Evolutionary conservation across 2,797 vertebrate genomes (phyloP), one percentile per base, ranked within the genome.

Genomic region (Spinibarbus caldwelli): DNA sequence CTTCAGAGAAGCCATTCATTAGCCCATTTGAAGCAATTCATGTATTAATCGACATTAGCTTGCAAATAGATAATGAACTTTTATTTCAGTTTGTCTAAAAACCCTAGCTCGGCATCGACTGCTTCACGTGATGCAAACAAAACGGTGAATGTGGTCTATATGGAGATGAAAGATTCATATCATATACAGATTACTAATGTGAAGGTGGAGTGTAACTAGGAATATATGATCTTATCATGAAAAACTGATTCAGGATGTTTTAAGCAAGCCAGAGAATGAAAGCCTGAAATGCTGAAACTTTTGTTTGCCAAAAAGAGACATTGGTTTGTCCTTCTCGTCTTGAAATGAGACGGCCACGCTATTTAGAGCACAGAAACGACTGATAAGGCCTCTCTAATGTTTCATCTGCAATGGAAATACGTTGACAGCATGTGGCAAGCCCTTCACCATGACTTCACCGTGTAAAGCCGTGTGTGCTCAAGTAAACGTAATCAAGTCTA

Each of bases 381-480:
- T 75, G 43, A 75, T 66, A 80, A 85, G 70, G 70, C 75, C 29
- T 29, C 72, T 31, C 47, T 21, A 31, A 21, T 59, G 77, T 80
- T 72, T 84, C 38, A 34, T 78, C 47, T 21, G 45, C 83, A 41
- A 12, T 41, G 12, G 11, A 3, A 26, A 82, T 67, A 43, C 7
- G 15, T 66, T 34, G 62, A 66, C 29, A 34, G 62, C 83, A 15
- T 67, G 15, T 75, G 52, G 72, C 91, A 88, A 67, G 86, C 91
- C 90, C 90, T 78, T 80, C 89, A 86, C 84, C 67, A 75, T 72
- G 71, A 73, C 82, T 73, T 88, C 85, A 91, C 89, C 93, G 94
- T 90, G 94, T 94, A 95, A 94, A 96, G 94, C 95, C 95, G 95
- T 92, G 93, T 87, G 87, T 88, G 90, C 92, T 95, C 91, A 83